Evolutionary conservation across 2,888 invertebrate genomes (phyloP).

Genomic region (Scaptomyza caliginosa): DNA sequence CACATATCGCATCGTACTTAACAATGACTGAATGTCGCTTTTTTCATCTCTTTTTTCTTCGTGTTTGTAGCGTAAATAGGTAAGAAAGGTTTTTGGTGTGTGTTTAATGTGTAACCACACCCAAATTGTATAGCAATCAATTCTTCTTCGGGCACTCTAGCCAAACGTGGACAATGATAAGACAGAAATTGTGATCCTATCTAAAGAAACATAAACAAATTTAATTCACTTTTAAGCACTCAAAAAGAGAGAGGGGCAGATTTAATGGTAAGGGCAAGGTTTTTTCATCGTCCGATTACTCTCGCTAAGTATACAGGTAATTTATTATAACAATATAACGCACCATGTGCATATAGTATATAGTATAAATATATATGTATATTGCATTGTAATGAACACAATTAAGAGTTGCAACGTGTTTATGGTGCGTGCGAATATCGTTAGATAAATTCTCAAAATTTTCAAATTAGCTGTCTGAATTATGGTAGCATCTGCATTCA

Average conservation of each 20-base stretch:
- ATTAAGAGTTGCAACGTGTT: constrained; percentile 31
- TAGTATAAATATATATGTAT: neutral
- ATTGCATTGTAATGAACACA: constrained; percentile 10
- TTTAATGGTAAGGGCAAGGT: neutral
- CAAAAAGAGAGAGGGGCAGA: constrained; percentile 3
- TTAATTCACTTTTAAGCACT: constrained; percentile 40
- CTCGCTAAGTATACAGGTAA: neutral
- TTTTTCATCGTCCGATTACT: neutral
- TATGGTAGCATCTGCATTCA: constrained; percentile 73
- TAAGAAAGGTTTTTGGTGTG: constrained; percentile 41
- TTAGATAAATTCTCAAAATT: constrained; percentile 69
- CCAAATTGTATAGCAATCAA: constrained; percentile 38
- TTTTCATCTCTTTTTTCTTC: neutral
- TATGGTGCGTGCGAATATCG: constrained; percentile 33
- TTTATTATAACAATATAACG: constrained; percentile 8
- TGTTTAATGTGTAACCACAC: constrained; percentile 41
- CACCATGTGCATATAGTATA: neutral
- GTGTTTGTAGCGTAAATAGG: constrained; percentile 5
- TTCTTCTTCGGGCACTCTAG: constrained; percentile 27
- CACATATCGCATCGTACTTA: constrained; percentile 39
- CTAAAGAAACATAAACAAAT: constrained; percentile 45
- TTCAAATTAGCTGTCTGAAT: constrained; percentile 70
- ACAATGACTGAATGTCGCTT: constrained; percentile 39
- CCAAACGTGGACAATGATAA: constrained; percentile 32
- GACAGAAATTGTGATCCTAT: constrained; percentile 32